Conservation (phyloP, 2,113 vertebrate genomes). For the Cyanistes caeruleus region DNA sequence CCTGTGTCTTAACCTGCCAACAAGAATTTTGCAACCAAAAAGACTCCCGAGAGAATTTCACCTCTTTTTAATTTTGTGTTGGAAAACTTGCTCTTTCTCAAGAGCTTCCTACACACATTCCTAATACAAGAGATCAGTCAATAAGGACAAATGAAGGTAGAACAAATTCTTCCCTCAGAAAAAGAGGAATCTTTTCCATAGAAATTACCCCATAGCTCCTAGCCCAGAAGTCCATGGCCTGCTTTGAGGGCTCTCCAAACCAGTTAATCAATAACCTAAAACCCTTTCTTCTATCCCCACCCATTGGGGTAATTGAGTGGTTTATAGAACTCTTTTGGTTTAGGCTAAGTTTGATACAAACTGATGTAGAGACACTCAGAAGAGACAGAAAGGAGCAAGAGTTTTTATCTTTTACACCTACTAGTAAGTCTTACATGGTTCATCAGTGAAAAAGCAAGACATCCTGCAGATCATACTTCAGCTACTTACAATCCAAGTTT, state of each 20-base stretch:
- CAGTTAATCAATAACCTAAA: neutral
- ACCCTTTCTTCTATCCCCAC: neutral
- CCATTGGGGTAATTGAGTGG: neutral
- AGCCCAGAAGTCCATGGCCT: neutral
- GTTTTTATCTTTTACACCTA: neutral
- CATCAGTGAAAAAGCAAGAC: neutral
- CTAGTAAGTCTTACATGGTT: neutral
- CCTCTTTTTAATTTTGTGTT: neutral
- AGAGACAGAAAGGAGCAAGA: neutral
- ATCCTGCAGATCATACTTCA: neutral
- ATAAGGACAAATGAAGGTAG: neutral
- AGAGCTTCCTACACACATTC: neutral
- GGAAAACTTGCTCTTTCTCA: neutral
- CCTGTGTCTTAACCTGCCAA: neutral
- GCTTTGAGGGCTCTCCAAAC: neutral
- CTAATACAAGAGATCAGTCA: neutral
- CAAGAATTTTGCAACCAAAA: neutral
- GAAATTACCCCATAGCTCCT: neutral
- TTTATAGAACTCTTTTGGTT: neutral
- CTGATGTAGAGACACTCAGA: neutral
- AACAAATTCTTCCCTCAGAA: neutral
- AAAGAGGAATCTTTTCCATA: neutral
- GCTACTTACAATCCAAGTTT: neutral
- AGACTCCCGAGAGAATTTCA: neutral
- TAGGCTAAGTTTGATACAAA: neutral